phyloP scores from a whole-genome alignment of 2,113 vertebrate species.

The Nanorana parkeri region DNA sequence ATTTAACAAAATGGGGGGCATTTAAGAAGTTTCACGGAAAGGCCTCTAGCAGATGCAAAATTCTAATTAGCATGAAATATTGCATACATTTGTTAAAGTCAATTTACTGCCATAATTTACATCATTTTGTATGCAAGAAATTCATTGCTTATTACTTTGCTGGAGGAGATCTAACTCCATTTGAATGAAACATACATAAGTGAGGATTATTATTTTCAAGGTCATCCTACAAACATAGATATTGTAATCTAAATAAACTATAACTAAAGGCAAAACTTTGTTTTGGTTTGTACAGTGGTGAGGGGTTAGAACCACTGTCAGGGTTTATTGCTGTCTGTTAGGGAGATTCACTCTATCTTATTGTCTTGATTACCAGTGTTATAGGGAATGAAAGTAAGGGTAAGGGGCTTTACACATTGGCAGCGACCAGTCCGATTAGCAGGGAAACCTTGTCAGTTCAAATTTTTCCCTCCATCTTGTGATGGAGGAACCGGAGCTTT shows the following conservation, averaged over 20 bases:
- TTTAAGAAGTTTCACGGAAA: conserved; percentile 29
- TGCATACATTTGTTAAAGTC: conserved; percentile 51
- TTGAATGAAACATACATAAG: background rate
- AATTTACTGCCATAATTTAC: conserved; percentile 41
- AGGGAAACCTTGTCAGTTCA: no score
- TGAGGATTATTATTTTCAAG: conserved; percentile 30
- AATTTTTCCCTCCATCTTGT: no score
- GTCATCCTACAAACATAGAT: background rate
- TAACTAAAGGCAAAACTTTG: no score
- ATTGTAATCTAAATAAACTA: background rate
- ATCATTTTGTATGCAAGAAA: conserved; percentile 44
- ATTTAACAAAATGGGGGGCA: conserved; percentile 31
- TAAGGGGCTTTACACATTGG: no score
- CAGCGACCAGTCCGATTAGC: no score
- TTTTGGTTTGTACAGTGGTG: no score
- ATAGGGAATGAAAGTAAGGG: no score
- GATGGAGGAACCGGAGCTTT: no score
- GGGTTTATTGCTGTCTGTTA: no score
- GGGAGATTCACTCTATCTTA: no score
- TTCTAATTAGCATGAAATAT: conserved; percentile 45
- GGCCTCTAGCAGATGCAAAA: conserved; percentile 34
- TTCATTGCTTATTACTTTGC: conserved; percentile 27
- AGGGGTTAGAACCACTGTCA: no score
- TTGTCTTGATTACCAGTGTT: no score
- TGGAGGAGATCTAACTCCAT: conserved; percentile 23